Evolutionary conservation across 2,797 vertebrate species (phyloP).

Genomic region (Bradypodion pumilum): DNA sequence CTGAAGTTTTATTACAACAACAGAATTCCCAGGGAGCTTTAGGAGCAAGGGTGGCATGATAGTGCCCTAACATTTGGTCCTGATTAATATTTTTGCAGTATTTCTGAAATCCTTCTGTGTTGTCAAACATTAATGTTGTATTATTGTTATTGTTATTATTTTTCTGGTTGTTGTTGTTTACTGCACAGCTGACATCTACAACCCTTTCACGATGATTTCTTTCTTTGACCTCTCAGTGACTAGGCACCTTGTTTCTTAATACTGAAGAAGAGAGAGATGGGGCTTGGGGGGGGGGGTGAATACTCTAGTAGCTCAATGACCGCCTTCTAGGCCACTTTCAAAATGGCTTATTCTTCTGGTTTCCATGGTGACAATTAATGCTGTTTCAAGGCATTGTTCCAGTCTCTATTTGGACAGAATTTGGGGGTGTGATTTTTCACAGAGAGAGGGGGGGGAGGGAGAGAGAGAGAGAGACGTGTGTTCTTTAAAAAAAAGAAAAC

Average conservation of each 20-base stretch:
- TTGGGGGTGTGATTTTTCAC: slow-evolving; percentile 83
- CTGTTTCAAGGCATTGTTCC: slow-evolving; percentile 94
- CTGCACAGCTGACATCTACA: slow-evolving; percentile 75
- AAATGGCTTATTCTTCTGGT: slow-evolving; percentile 97
- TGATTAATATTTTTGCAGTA: slow-evolving; percentile 41
- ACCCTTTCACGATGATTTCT: slow-evolving; percentile 85
- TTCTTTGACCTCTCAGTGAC: slow-evolving; percentile 85
- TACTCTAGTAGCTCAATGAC: slow-evolving; percentile 88
- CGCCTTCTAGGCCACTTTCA: slow-evolving; percentile 91
- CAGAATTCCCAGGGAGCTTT: slow-evolving; percentile 87
- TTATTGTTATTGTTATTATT: not conserved
- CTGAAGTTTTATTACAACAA: slow-evolving; percentile 83
- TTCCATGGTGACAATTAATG: slow-evolving; percentile 97
- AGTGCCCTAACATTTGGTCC: slow-evolving; percentile 78
- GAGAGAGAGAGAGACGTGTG: too few relatives aligned
- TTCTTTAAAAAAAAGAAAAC: not conserved
- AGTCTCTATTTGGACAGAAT: slow-evolving; percentile 85
- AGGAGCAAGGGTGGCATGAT: slow-evolving; percentile 84
- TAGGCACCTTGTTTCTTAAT: slow-evolving; percentile 88
- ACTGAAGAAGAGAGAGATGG: too few relatives aligned
- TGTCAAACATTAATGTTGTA: slow-evolving; percentile 76
- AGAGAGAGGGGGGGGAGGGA: too few relatives aligned
- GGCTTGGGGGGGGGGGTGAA: slow-evolving; percentile 74
- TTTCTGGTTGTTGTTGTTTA: slow-evolving; percentile 66
- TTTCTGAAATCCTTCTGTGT: slow-evolving; percentile 71